Percentiles rank a stretch among this genome's conserved stretches.
phyloP scores from a whole-genome alignment of 2,888 invertebrate species.

The Drosophila greeni region DNA sequence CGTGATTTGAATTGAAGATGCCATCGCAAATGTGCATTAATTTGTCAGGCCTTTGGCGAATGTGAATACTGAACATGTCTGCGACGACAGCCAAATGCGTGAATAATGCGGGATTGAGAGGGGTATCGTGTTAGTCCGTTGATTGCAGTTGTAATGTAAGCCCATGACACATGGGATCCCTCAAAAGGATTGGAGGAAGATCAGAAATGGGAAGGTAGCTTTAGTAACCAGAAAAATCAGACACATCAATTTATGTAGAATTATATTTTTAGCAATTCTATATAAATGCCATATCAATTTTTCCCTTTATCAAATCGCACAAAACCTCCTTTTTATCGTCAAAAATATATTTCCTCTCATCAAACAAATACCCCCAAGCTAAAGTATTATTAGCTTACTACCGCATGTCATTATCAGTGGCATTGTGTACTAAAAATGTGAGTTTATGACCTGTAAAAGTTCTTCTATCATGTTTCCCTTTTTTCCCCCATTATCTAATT shows the following conservation, averaged over 20 bases:
- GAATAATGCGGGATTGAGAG: constrained; percentile 50
- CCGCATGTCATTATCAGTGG: constrained; percentile 27
- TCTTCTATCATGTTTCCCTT: constrained; percentile 31
- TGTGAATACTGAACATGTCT: constrained; percentile 47
- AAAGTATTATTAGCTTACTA: not conserved
- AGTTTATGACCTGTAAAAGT: constrained; percentile 60
- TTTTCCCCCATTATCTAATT: constrained; percentile 59
- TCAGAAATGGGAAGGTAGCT: not conserved
- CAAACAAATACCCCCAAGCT: not conserved
- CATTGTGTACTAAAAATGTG: constrained; percentile 12
- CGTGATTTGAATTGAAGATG: constrained; percentile 69
- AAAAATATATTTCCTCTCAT: not conserved
- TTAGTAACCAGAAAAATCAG: not conserved
- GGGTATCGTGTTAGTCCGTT: not conserved
- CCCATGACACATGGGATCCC: constrained; percentile 12
- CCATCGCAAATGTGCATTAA: constrained; percentile 66
- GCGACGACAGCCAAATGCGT: constrained; percentile 46
- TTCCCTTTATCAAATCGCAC: not conserved
- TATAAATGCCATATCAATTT: not conserved
- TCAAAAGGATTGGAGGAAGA: not conserved
- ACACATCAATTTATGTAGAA: no score
- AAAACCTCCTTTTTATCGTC: not conserved
- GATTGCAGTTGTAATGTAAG: constrained; percentile 18
- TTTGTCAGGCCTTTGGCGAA: constrained; percentile 58
- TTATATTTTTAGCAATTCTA: not conserved